Evolutionary conservation across 2,888 invertebrate genomes (phyloP), one percentile per base, ranked within the genome.

Genomic region (Galerucella nymphaeae): DNA sequence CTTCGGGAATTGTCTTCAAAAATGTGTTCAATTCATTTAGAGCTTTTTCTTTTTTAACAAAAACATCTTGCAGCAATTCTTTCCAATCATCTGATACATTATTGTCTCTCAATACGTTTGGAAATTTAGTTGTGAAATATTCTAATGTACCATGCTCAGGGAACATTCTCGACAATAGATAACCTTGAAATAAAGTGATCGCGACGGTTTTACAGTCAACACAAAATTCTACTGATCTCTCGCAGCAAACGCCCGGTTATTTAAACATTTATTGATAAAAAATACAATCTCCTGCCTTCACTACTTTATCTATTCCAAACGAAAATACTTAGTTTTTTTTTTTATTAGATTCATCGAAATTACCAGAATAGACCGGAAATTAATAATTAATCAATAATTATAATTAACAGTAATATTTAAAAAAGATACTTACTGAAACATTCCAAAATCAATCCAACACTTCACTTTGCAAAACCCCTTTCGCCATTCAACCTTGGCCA

Each of bases 81-180:
- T 57, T 20, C 67, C 67, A 67, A 41, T 20, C 45, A 23, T 67
- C 58, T 23, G 41, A 55, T 16, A 67, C 59, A 42, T 57, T 57
- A 16, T 57, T 67, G 45, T 30, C n/a, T 18, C 30, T 10, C 20
- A 67, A n/a, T 59, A 67, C 45, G 11, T 58, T 30, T 45, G 67
- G 67, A 18, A 13, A 67, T 67, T 42, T 59, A 30, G 18, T 41
- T 8, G 45, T 23, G 18, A 59, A 67, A 59, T 58, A 8, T 14
- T 58, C 58, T 53, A 53, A 18, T 53, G 11, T 53, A 0, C 9
- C 5, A n/a, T 16, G 16, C 9, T 50, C 5, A 16, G 50, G 10
- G 18, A 5, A 18, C 53, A 53, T 53, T 5, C 18, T 53, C 53
- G 53, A 9, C 23, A 16, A 18, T 53, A 9, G 0, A 18, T 18